Evolutionary conservation across 2,113 vertebrate genomes (phyloP).

Genomic region (Pitta sordida): DNA sequence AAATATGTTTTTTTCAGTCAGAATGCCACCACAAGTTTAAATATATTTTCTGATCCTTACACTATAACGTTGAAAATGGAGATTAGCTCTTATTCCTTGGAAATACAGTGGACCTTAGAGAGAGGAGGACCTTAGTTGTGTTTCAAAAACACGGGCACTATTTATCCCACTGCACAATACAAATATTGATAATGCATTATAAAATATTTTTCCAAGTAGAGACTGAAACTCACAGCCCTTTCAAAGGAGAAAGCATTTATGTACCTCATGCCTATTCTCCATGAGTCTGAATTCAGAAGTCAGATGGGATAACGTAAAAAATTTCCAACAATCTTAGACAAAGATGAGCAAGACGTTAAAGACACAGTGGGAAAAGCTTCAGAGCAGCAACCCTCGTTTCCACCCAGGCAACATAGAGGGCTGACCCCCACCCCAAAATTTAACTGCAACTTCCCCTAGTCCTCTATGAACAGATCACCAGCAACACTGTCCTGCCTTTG

Average conservation of each 20-base stretch:
- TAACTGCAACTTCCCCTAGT: neutral
- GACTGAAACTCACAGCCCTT: neutral
- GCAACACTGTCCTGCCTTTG: neutral
- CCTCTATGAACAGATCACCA: neutral
- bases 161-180: neutral
- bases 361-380: neutral
- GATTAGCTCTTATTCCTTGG: neutral
- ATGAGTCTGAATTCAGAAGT: neutral
- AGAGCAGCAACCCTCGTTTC: neutral
- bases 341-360: neutral
- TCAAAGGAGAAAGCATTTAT: neutral
- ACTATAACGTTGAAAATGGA: neutral
- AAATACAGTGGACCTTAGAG: neutral
- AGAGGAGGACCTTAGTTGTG: neutral
- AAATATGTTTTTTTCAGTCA: neutral
- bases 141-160: rapidly evolving
- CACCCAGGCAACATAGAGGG: neutral
- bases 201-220: neutral
- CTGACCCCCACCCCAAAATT: neutral
- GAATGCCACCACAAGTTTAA: neutral
- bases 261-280: neutral
- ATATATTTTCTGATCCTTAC: neutral
- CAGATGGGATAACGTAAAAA: neutral
- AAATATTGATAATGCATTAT: neutral
- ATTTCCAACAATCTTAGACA: neutral